A percentile compares a stretch with the other conserved stretches of the same genome.
Evolutionary conservation across 1,140 invertebrate species (phyloP).

Genomic region (Drosophila funebris): DNA sequence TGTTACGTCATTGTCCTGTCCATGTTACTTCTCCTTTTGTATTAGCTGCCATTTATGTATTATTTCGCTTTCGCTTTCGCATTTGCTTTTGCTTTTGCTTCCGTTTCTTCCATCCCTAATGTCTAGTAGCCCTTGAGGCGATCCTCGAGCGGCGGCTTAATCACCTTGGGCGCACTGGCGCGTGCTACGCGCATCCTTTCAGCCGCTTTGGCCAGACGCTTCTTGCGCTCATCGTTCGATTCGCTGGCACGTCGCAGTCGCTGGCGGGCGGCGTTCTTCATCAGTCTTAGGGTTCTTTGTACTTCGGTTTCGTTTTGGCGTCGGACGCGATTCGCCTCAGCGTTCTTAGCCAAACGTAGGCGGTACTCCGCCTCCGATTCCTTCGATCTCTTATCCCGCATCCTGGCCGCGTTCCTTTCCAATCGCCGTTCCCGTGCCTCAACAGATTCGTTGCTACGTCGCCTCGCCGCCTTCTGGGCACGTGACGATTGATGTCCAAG

Average conservation of each 20-base stretch:
- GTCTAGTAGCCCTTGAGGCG: slow-evolving; percentile 78
- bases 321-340: slow-evolving; percentile 81
- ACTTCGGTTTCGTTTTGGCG: slow-evolving; percentile 83
- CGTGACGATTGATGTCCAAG: slow-evolving; percentile 60
- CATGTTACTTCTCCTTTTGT: not conserved
- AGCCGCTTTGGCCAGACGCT: slow-evolving; percentile 84
- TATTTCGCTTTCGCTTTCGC: not conserved
- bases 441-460: slow-evolving; percentile 80
- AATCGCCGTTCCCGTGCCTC: slow-evolving; percentile 74
- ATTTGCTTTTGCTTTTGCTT: not conserved
- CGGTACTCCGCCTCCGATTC: slow-evolving; percentile 80
- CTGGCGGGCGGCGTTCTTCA: slow-evolving; percentile 83
- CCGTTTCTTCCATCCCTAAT: not conserved
- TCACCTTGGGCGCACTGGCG: slow-evolving; percentile 78
- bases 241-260: slow-evolving; percentile 83
- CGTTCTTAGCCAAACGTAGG: slow-evolving; percentile 79
- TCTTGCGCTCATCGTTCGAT: slow-evolving; percentile 84
- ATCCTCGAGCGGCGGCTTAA: slow-evolving; percentile 79
- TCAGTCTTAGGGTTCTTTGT: slow-evolving; percentile 84
- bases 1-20: not conserved
- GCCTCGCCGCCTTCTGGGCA: slow-evolving; percentile 73
- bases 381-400: slow-evolving; percentile 79
- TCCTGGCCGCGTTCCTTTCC: slow-evolving; percentile 80
- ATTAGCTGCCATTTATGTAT: not conserved
- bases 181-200: slow-evolving; percentile 75